Evolutionary conservation across 2,113 vertebrate species (phyloP), one percentile per base, ranked within the genome.

Genomic region (Tragelaphus strepsiceros): DNA sequence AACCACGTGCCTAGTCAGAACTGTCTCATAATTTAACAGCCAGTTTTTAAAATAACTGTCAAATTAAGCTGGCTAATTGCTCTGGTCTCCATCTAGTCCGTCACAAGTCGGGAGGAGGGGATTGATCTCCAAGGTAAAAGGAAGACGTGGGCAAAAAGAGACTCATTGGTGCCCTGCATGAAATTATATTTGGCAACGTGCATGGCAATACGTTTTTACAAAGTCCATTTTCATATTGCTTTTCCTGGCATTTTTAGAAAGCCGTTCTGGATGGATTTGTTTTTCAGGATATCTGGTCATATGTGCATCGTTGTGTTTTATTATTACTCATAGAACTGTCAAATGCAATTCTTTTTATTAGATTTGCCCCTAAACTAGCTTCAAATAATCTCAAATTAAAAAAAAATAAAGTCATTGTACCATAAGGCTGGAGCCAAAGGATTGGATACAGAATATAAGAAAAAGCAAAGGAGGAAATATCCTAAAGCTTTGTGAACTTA

Each of bases 31-130:
- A 86, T 91, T 88, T 90, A 93, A 78, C 46, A 97, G 95, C 94
- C 98, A 96, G 56, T 39, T 92, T 94, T 83, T 81, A 59, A 95
- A 95, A 90, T 96, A 91, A 91, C 94, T 96, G 88, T 97, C 78
- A 96, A 83, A 94, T 94, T 91, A 91, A 89, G 59, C 56, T 84
- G 53, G 62, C 93, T 97, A 97, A 97, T 97, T 95, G 91, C 82
- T 96, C 93, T 90, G 62, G 59, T 94, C 82, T 86, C 77, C 82
- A 80, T n/a, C 46, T 83, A 78, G 81, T 56, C 13, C 3, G 6
- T 82, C 89, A 67, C 43, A 88, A 51, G 82, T 74, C 1, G 58
- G 17, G 21, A 90, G 22, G 64, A 39, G 54, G 24, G 30, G 43
- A 21, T 58, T 13, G n/a, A 96, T 88, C 92, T 94, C 80, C 94